Conservation (phyloP, 2,888 invertebrate genomes). For the Oxystoma pomonae region DNA sequence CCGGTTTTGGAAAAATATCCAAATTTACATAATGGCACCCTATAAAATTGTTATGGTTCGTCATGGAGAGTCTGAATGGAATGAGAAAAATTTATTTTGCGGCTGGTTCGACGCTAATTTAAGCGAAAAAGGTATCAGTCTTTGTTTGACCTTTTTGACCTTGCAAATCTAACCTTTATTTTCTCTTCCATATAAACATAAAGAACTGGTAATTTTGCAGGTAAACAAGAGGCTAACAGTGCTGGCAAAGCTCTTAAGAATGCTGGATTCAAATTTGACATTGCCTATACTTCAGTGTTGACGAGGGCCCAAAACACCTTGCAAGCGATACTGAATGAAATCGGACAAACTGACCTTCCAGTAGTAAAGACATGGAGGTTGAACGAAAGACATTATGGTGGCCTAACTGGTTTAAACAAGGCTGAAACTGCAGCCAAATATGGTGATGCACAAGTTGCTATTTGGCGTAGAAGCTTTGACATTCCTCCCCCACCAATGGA, state of each 20-base stretch:
- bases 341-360: constrained; percentile 54
- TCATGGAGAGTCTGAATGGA: constrained; percentile 64
- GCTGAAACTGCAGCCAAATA: constrained; percentile 64
- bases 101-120: constrained; percentile 62
- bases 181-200: constrained; percentile 2
- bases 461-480: constrained; percentile 86
- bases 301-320: constrained; percentile 60
- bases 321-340: constrained; percentile 54
- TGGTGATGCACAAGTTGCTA: constrained; percentile 69
- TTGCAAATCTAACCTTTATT: constrained; percentile 24
- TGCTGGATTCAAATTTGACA: constrained; percentile 55
- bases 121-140: constrained; percentile 53
- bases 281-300: constrained; percentile 61
- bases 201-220: constrained; percentile 39
- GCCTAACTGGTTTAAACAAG: constrained; percentile 63
- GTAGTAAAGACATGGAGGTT: constrained; percentile 58
- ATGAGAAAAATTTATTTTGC: constrained; percentile 58
- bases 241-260: constrained; percentile 61
- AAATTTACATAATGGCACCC: constrained; percentile 39
- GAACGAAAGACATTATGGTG: constrained; percentile 64
- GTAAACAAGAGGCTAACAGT: constrained; percentile 54
- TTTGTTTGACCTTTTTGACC: constrained; percentile 31
- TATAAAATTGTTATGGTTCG: constrained; percentile 61
- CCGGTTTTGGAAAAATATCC: neutral
- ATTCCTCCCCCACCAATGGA: constrained; percentile 83